phyloP scores from a whole-genome alignment of 2,113 vertebrate species.

The Mellivora capensis region DNA sequence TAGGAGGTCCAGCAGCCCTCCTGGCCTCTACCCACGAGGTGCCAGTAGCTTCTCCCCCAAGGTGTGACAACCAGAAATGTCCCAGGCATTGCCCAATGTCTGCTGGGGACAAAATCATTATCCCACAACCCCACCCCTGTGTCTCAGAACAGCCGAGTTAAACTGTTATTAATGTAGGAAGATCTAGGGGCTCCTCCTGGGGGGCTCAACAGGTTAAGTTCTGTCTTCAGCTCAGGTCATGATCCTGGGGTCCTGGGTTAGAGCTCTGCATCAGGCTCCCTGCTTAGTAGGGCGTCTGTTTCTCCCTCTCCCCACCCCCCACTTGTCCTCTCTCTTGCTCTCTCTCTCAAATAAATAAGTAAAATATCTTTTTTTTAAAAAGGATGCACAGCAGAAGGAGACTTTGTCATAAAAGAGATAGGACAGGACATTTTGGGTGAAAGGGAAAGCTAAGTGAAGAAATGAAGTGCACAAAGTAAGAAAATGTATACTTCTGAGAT shows the following conservation, averaged over 20 bases:
- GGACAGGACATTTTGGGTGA: not conserved
- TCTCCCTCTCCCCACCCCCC: no score
- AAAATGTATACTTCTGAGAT: not conserved
- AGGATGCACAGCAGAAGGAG: not conserved
- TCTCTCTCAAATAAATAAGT: no score
- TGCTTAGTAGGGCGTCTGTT: no score
- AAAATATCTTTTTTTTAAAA: no score
- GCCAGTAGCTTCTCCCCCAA: not conserved
- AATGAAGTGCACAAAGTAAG: not conserved
- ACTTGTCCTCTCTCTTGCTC: no score
- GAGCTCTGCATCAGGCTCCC: no score
- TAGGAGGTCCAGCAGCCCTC: not conserved
- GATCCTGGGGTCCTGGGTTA: no score
- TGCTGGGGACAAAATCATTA: not conserved
- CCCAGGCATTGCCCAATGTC: not conserved
- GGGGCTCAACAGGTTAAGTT: no score
- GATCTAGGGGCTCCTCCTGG: not conserved
- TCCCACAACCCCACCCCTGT: rapidly evolving
- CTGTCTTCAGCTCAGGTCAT: no score
- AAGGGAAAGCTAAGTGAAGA: not conserved
- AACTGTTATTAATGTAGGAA: not conserved
- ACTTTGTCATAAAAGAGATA: not conserved
- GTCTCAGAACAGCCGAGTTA: not conserved
- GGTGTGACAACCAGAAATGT: not conserved
- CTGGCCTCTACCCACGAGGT: not conserved